A percentile compares a stretch with the other conserved stretches of the same genome.
These are phyloP conservation scores for Prionailurus viverrinus DNA, from an alignment of 2,113 vertebrate genomes.

Conservation along the genomic window DNA sequence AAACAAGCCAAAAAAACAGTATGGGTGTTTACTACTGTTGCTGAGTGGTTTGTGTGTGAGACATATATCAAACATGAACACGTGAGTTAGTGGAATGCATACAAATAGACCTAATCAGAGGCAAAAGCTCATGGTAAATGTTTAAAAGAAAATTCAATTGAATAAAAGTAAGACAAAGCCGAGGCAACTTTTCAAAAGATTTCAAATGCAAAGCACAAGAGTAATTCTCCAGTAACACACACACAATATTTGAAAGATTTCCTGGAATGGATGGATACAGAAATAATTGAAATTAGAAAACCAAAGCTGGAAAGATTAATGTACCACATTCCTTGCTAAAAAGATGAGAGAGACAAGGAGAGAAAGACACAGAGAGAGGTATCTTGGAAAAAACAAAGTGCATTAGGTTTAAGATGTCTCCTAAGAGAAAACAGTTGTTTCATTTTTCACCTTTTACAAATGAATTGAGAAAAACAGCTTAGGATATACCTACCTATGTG, in stretches of 20 bases:
- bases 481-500: background rate
- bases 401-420: background rate
- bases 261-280: background rate
- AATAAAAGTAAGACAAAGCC: background rate
- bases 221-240: background rate
- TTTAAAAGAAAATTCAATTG: background rate
- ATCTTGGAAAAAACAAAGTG: background rate
- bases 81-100: background rate
- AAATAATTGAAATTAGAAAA: background rate
- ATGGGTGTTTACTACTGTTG: background rate
- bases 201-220: slow-evolving; percentile 32
- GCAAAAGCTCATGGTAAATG: background rate
- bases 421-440: background rate
- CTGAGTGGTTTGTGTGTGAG: background rate
- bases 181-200: background rate
- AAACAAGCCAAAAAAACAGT: background rate
- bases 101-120: background rate
- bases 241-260: background rate
- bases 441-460: slow-evolving; percentile 27
- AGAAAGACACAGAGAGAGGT: background rate
- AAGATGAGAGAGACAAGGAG: background rate
- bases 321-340: background rate
- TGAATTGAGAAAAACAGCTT: slow-evolving; percentile 17
- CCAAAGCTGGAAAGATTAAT: background rate
- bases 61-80: background rate